Evolutionary conservation across 2,797 vertebrate genomes (phyloP).

Genomic region (Sebastes steindachneri): DNA sequence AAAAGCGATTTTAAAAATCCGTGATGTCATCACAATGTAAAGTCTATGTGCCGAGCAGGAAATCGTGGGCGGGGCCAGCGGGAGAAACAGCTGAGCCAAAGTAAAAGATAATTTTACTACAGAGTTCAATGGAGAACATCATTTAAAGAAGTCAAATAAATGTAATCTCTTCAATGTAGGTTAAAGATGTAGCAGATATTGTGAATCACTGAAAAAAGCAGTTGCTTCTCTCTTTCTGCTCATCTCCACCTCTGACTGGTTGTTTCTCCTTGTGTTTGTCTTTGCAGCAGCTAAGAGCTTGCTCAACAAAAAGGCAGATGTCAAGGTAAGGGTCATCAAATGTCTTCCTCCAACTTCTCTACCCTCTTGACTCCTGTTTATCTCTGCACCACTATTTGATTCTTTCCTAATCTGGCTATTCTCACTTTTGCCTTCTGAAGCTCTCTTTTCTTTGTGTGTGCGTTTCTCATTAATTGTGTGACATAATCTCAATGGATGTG

Average conservation of each 20-base stretch:
- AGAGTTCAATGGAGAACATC: neutral
- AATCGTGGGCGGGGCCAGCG: no score
- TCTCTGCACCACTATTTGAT: neutral
- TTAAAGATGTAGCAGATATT: neutral
- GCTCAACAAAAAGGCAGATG: conserved; percentile 88
- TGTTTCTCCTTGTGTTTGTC: conserved; percentile 53
- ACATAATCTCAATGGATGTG: neutral
- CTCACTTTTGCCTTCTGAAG: neutral
- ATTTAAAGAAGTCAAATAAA: neutral
- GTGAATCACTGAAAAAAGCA: neutral
- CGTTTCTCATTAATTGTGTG: neutral
- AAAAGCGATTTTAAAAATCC: no score
- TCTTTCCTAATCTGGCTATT: neutral
- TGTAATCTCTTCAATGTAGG: neutral
- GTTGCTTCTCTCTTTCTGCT: neutral
- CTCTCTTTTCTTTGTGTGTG: neutral
- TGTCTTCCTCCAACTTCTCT: neutral
- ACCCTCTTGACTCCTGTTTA: neutral
- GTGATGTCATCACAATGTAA: no score
- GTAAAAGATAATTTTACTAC: neutral
- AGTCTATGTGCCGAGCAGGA: no score
- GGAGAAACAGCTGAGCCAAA: neutral
- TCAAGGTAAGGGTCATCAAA: conserved; percentile 81
- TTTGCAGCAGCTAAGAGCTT: conserved; percentile 87
- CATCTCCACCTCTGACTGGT: conserved; percentile 36